Conservation (phyloP, 37 sponge, comb jelly and placozoan genomes). For the Oscarella lobularis region DNA sequence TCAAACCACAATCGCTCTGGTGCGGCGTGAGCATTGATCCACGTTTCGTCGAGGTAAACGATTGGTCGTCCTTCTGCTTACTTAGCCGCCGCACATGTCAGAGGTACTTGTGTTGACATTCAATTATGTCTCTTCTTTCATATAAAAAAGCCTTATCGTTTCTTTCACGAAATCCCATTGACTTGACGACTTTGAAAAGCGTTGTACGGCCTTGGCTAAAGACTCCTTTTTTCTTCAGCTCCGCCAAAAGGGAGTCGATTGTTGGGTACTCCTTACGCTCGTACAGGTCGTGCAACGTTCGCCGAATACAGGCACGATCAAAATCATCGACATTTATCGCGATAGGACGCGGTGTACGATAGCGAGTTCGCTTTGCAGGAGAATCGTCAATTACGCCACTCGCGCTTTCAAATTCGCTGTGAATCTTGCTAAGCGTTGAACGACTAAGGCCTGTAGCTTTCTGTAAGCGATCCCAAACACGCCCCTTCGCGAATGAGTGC, state of each 20-base stretch:
- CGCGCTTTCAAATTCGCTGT: no score
- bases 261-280: background rate
- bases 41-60: background rate
- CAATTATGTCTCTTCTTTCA: background rate
- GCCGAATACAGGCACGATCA: background rate
- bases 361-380: no score
- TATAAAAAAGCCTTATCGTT: background rate
- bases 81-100: background rate
- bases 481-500: no score
- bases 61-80: background rate
- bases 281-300: background rate
- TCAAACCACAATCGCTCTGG: background rate
- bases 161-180: background rate
- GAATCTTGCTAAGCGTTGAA: no score
- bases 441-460: no score
- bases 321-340: background rate
- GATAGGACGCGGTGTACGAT: no score
- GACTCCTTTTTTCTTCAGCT: background rate
- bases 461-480: no score
- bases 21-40: background rate
- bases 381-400: no score
- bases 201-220: background rate
- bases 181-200: background rate
- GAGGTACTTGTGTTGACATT: background rate
- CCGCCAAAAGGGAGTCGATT: background rate